phyloP scores from a whole-genome alignment of 2,113 vertebrate genomes.

The Sigmodon hispidus region DNA sequence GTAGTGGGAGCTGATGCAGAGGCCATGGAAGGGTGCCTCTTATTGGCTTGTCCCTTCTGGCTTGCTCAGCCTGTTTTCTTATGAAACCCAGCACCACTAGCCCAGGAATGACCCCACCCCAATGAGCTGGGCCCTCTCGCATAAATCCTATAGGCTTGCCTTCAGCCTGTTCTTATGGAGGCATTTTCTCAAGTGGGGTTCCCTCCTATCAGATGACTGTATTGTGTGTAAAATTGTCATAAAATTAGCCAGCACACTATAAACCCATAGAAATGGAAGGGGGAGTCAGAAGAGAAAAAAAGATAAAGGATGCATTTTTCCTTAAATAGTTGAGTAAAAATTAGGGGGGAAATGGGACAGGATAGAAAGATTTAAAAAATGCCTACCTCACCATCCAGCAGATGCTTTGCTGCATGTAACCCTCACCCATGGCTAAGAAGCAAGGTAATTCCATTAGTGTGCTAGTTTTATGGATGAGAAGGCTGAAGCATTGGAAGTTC shows the following conservation, averaged over 20 bases:
- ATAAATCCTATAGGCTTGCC: neutral
- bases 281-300: neutral
- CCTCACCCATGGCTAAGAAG: neutral
- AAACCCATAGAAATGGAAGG: neutral
- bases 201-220: neutral
- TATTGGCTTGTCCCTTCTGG: neutral
- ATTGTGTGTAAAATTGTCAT: neutral
- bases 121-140: neutral
- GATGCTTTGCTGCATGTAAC: neutral
- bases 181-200: neutral
- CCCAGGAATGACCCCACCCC: neutral
- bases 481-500: neutral
- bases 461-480: neutral
- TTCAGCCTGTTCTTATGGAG: neutral
- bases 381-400: neutral
- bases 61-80: neutral
- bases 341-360: neutral
- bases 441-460: neutral
- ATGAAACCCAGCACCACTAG: neutral
- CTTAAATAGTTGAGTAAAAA: constrained; percentile 29
- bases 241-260: neutral
- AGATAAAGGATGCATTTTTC: neutral
- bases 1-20: neutral
- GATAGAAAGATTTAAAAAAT: neutral
- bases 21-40: neutral